phyloP scores from a whole-genome alignment of 2,888 invertebrate genomes.

The Odontomyia ornata region DNA sequence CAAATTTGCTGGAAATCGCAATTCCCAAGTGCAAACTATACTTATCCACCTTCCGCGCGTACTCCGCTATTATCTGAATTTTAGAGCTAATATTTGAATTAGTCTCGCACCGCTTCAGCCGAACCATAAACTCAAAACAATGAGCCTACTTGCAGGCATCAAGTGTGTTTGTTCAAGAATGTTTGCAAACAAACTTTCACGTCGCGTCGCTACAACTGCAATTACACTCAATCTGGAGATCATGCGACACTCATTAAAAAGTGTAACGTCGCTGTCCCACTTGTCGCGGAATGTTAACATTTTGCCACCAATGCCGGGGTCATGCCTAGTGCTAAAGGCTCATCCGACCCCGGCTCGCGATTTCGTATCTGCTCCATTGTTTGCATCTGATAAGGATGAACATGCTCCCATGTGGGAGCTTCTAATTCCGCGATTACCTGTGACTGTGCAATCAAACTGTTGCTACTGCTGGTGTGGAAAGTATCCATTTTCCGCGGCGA shows the following conservation, averaged over 20 bases:
- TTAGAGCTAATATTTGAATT: conserved; percentile 12
- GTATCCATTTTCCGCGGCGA: too few species aligned
- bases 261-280: conserved; percentile 3
- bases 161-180: conserved; percentile 17
- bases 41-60: too few species aligned
- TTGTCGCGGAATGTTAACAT: neutral
- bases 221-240: conserved; percentile 34
- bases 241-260: conserved; percentile 39
- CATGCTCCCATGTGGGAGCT: too few species aligned
- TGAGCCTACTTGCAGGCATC: neutral
- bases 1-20: too few species aligned
- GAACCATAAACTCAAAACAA: neutral
- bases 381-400: too few species aligned
- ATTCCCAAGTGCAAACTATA: neutral
- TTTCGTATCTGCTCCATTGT: too few species aligned
- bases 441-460: too few species aligned
- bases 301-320: neutral
- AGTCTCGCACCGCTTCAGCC: neutral
- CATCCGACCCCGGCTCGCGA: too few species aligned
- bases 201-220: conserved; percentile 8
- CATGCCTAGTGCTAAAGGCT: neutral
- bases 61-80: neutral
- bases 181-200: conserved; percentile 7
- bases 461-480: too few species aligned
- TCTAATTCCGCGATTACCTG: too few species aligned